Percentiles rank a stretch among this genome's conserved stretches.
These are phyloP conservation scores for Geopemphigus sp. DNA, from an alignment of 1,140 invertebrate genomes.

Conservation along the genomic window DNA sequence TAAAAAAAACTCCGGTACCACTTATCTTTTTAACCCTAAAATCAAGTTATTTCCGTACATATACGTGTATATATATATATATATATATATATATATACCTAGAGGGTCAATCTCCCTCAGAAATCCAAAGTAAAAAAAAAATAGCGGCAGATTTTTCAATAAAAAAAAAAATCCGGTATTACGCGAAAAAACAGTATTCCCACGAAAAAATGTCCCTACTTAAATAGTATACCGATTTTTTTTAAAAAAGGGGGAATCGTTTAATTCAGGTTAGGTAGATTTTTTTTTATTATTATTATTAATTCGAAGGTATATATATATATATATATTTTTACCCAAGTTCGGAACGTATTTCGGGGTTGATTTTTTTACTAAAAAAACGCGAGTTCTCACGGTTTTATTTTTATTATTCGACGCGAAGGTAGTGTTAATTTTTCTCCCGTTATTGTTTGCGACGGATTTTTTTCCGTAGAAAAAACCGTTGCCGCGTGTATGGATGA, in stretches of 20 bases:
- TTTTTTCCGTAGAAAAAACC: slow-evolving; percentile 14
- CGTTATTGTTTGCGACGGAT: slow-evolving; percentile 26
- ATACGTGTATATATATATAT: too few relatives aligned
- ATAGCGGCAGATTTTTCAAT: slow-evolving; percentile 14
- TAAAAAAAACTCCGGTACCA: slow-evolving; percentile 17
- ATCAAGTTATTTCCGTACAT: slow-evolving; percentile 38
- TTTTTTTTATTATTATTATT: slow-evolving; percentile 19
- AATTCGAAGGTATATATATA: slow-evolving; percentile 24
- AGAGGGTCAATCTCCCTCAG: slow-evolving; percentile 30
- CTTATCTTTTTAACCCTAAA: slow-evolving; percentile 48
- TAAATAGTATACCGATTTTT: slow-evolving; percentile 6
- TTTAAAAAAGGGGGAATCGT: slow-evolving; percentile 37
- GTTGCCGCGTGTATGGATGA: slow-evolving; percentile 29
- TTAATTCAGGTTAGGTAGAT: slow-evolving; percentile 15
- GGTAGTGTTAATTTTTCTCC: slow-evolving; percentile 46
- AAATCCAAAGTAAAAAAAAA: slow-evolving; percentile 23
- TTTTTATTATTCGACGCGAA: slow-evolving; percentile 15
- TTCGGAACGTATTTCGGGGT: slow-evolving; percentile 37
- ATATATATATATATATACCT: neutral
- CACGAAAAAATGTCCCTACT: slow-evolving; percentile 45
- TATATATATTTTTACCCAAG: slow-evolving; percentile 25
- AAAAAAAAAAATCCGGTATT: slow-evolving; percentile 34
- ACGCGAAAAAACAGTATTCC: slow-evolving; percentile 39
- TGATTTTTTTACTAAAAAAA: slow-evolving; percentile 40
- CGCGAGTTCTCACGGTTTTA: slow-evolving; percentile 42